phyloP scores from a whole-genome alignment of 2,888 invertebrate species.

The Nomada ferruginata region DNA sequence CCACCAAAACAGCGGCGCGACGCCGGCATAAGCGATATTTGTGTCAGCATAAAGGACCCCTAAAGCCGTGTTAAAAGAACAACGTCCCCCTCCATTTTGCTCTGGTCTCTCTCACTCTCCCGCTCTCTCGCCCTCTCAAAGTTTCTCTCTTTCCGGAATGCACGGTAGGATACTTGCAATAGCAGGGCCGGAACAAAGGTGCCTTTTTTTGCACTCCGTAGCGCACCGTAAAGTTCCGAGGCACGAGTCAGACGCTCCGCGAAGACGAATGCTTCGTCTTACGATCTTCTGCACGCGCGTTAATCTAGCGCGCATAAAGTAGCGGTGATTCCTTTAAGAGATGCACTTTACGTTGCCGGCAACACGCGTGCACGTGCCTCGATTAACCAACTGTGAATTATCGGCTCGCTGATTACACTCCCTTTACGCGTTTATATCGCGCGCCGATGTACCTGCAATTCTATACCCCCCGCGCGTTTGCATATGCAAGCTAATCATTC shows the following conservation, averaged over 20 bases:
- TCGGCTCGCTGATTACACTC: constrained; percentile 39
- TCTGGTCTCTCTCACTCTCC: constrained; percentile 5
- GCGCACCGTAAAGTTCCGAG: background rate
- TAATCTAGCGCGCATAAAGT: background rate
- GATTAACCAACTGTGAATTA: constrained; percentile 43
- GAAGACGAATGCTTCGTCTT: background rate
- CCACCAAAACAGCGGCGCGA: constrained; percentile 83
- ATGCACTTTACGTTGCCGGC: background rate
- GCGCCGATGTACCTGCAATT: constrained; percentile 47
- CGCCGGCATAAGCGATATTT: constrained; percentile 84
- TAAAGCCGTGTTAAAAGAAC: constrained; percentile 81
- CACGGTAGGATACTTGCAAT: background rate
- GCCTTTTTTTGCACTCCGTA: background rate
- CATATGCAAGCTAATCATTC: constrained; percentile 46
- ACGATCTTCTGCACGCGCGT: background rate
- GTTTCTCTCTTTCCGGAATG: background rate
- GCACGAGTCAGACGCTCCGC: background rate
- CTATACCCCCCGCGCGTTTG: constrained; percentile 45
- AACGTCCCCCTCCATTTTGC: constrained; percentile 66
- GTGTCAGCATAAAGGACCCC: constrained; percentile 83
- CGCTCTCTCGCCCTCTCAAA: background rate
- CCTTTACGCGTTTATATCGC: constrained; percentile 44
- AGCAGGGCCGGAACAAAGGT: background rate
- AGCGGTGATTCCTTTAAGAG: constrained; percentile 13
- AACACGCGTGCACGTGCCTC: constrained; percentile 13